Conservation (phyloP, 2,113 vertebrate genomes). For the Nettapus auritus region DNA sequence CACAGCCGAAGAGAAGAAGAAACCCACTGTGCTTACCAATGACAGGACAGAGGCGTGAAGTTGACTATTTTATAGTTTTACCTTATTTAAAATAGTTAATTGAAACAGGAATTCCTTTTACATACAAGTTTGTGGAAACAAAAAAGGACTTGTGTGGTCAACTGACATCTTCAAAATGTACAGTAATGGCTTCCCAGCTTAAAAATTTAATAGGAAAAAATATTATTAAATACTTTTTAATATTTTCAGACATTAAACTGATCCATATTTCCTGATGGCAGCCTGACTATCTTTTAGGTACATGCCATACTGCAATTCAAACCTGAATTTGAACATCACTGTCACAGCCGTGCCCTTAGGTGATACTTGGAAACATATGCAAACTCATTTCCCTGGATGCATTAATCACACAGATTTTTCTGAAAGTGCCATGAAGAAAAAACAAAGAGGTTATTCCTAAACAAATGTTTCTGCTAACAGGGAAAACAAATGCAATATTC, state of each 20-base stretch:
- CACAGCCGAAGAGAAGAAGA: neutral
- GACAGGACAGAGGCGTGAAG: neutral
- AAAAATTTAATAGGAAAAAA: neutral
- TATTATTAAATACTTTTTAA: neutral
- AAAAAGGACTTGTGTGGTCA: neutral
- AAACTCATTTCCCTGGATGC: neutral
- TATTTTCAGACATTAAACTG: neutral
- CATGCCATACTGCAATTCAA: neutral
- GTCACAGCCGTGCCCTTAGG: constrained; percentile 27
- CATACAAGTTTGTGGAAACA: neutral
- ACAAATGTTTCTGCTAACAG: neutral
- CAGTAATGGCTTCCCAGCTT: neutral
- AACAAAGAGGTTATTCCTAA: neutral
- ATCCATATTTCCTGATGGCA: neutral
- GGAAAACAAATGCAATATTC: neutral
- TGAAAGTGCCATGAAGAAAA: neutral
- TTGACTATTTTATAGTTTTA: accelerated
- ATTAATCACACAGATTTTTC: neutral
- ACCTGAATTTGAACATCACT: constrained; percentile 56
- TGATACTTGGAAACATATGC: neutral
- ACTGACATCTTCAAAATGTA: neutral
- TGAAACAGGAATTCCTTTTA: neutral
- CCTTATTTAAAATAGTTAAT: neutral
- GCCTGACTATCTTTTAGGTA: neutral
- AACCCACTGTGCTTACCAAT: neutral